phyloP scores from a whole-genome alignment of 2,888 invertebrate genomes.

The Tridacna gigas region DNA sequence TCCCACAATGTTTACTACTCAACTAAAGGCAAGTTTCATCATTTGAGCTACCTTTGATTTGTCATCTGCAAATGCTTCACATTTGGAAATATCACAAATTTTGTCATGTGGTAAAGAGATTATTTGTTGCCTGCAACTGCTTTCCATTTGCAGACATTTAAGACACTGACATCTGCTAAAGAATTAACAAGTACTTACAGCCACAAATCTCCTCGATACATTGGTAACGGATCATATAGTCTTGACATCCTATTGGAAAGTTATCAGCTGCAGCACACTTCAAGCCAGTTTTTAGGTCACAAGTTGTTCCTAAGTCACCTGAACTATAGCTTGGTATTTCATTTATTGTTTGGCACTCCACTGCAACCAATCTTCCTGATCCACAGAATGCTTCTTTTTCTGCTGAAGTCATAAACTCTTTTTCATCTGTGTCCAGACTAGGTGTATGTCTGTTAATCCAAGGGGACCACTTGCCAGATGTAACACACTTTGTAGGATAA shows the following conservation, averaged over 20 bases:
- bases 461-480: slow-evolving; percentile 65
- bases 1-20: too few species aligned
- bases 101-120: too few species aligned
- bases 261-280: slow-evolving; percentile 86
- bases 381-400: slow-evolving; percentile 73
- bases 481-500: slow-evolving; percentile 47
- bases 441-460: slow-evolving; percentile 78
- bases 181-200: slow-evolving; percentile 26
- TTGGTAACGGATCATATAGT: slow-evolving; percentile 82
- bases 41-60: too few species aligned
- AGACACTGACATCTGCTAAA: too few species aligned
- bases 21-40: too few species aligned
- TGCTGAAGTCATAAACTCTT: slow-evolving; percentile 62
- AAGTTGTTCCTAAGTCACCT: slow-evolving; percentile 72
- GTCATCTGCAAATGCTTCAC: too few species aligned
- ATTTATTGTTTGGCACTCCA: slow-evolving; percentile 78
- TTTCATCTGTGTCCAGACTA: slow-evolving; percentile 67
- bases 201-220: slow-evolving; percentile 67
- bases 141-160: too few species aligned
- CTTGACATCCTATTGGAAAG: slow-evolving; percentile 72
- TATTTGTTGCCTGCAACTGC: too few species aligned
- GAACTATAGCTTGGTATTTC: slow-evolving; percentile 71
- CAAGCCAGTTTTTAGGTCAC: slow-evolving; percentile 89
- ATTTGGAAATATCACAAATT: too few species aligned
- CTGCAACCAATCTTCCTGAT: slow-evolving; percentile 73